Base-by-base conservation (phyloP, 2,888 invertebrate genomes). In the Heteromyza rotundicornis region DNA sequence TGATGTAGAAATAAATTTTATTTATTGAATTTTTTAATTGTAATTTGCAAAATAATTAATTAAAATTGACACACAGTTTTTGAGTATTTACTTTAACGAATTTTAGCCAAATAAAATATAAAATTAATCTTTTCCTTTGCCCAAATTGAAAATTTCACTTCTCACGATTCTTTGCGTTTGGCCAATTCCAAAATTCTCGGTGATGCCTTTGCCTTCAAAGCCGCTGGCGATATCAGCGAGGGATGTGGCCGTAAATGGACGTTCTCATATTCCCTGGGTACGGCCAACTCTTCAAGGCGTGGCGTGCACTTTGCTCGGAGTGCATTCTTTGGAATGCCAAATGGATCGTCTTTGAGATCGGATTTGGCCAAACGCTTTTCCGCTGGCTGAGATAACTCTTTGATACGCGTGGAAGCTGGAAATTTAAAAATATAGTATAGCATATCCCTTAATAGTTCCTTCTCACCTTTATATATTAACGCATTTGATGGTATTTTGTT, bases 341-440 rank as follows among this genome's bases (percentile, higher is more conserved):
- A 86, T 0, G 86, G 84, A 78, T 86, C 84, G 40, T 83, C 84
- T 66, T 84, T 85, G 2, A 84, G 67, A 58, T 86, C 86, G 8
- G 76, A 77, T 12, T 82, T 78, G 1, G 74, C 78, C 53, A 78
- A 76, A n/a, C 79, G 79, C 36, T 68, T 66, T 1, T 70, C 67
- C 35, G 71, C 62, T 0, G 78, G 71, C 23, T 70, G 68, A 1
- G 81, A 64, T 60, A 82, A 67, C 59, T 74, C 70, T 32, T 66
- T 63, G 8, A 75, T 75, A 36, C 81, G 76, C 17, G 68, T 62
- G 3, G 73, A 69, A 56, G 80, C 77, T 78, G 14, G 5, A 59
- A 5, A 35, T 36, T 36, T 59, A 27, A 20, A 17, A 27, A 56
- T 2, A 24, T 16, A 44, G 32, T 32, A 32, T 12, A 8, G 16